A percentile compares a stretch with the other conserved stretches of the same genome.
Evolutionary conservation across 2,888 invertebrate species (phyloP).

Genomic region (Yponomeuta cagnagella): DNA sequence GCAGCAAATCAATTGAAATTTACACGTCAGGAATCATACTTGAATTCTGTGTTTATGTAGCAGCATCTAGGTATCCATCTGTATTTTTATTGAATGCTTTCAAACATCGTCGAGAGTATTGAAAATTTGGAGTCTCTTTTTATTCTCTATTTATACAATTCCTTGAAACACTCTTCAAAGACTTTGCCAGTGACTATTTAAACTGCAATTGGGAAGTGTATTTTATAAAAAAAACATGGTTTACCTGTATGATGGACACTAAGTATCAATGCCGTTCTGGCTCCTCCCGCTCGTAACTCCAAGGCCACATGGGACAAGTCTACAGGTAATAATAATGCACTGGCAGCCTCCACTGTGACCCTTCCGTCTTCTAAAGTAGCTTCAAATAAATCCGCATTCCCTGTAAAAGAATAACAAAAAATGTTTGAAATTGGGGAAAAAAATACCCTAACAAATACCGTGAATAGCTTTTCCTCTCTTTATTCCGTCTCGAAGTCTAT

Average conservation of each 20-base stretch:
- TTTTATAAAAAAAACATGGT: neutral
- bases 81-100: no score
- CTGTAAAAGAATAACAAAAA: constrained; percentile 6
- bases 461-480: neutral
- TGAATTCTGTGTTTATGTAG: no score
- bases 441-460: no score
- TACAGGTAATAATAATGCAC: neutral
- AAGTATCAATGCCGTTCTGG: neutral
- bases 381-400: constrained; percentile 13
- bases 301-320: neutral
- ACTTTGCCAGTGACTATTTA: no score
- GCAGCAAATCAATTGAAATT: no score
- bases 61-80: no score
- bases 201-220: no score
- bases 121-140: no score
- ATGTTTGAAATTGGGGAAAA: neutral
- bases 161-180: neutral
- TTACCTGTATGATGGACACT: neutral
- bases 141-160: neutral
- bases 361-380: neutral
- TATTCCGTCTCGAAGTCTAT: neutral
- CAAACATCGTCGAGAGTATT: no score
- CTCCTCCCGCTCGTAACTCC: constrained; percentile 11
- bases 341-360: neutral
- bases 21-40: no score